Conservation (phyloP, 92 coral and sea anemone species). For the Siderastrea radians region DNA sequence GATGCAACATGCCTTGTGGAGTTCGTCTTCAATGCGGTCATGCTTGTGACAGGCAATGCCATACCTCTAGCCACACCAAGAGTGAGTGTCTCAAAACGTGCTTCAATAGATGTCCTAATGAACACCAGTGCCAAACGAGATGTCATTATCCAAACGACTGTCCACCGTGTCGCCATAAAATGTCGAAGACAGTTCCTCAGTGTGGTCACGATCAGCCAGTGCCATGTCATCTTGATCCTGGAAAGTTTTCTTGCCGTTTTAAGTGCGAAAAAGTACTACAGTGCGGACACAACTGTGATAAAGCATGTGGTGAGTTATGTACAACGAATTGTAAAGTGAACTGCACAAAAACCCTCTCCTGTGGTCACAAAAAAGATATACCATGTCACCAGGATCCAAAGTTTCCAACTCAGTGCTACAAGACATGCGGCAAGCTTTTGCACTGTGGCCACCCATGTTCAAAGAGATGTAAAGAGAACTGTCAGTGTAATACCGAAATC, state of each 20-base stretch:
- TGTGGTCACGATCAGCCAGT: constrained; percentile 37
- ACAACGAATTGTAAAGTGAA: neutral
- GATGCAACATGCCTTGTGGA: constrained; percentile 15
- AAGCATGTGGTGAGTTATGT: neutral
- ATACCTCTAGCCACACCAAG: neutral
- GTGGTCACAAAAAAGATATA: constrained; percentile 45
- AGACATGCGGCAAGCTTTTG: constrained; percentile 9
- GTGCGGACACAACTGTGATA: constrained; percentile 1
- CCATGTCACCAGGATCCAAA: constrained; percentile 35
- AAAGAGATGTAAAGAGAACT: constrained; percentile 37
- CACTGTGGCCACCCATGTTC: constrained; percentile 80
- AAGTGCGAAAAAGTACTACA: constrained; percentile 57
- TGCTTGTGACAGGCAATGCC: constrained; percentile 24
- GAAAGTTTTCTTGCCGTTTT: constrained; percentile 56
- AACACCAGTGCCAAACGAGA: neutral
- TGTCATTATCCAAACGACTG: constrained; percentile 31
- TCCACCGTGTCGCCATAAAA: neutral
- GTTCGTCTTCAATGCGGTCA: constrained; percentile 33
- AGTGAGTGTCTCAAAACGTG: constrained; percentile 6
- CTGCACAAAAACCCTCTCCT: neutral
- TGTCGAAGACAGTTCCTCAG: constrained; percentile 25
- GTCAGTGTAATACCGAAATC: constrained; percentile 11
- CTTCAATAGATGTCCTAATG: constrained; percentile 14
- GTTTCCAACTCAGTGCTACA: neutral
- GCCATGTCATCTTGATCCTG: constrained; percentile 28